phyloP scores from a whole-genome alignment of 2,888 invertebrate species.

The Drosophila kanekoi region DNA sequence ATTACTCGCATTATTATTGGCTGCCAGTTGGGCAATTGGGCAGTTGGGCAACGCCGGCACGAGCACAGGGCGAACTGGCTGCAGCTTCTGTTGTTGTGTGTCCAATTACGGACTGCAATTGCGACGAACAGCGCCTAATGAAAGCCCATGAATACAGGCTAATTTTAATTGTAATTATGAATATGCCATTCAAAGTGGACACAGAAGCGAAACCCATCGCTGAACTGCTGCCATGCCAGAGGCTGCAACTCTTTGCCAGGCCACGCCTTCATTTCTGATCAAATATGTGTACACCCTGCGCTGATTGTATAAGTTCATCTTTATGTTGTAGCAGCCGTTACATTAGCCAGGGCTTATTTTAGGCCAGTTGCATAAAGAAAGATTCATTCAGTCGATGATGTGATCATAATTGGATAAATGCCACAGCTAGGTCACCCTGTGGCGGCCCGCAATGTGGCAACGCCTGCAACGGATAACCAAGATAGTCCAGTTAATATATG shows the following conservation, averaged over 20 bases:
- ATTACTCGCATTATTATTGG: slow-evolving; percentile 37
- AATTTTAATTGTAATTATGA: slow-evolving; percentile 36
- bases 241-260: too few species aligned
- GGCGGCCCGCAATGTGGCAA: slow-evolving; percentile 10
- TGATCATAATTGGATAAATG: too few species aligned
- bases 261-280: too few species aligned
- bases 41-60: background rate
- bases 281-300: too few species aligned
- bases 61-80: background rate
- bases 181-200: slow-evolving; percentile 11
- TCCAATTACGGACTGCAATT: slow-evolving; percentile 10
- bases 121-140: slow-evolving; percentile 21
- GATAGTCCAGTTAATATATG: background rate
- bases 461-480: background rate
- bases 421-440: background rate
- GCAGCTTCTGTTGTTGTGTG: background rate
- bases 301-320: too few species aligned
- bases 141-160: slow-evolving; percentile 35
- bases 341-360: too few species aligned
- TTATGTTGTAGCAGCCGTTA: too few species aligned
- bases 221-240: too few species aligned
- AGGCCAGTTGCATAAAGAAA: too few species aligned
- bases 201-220: too few species aligned
- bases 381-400: too few species aligned
- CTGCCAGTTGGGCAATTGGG: background rate